Conservation (phyloP, 2,888 invertebrate species). For the Stomorhina lunata region DNA sequence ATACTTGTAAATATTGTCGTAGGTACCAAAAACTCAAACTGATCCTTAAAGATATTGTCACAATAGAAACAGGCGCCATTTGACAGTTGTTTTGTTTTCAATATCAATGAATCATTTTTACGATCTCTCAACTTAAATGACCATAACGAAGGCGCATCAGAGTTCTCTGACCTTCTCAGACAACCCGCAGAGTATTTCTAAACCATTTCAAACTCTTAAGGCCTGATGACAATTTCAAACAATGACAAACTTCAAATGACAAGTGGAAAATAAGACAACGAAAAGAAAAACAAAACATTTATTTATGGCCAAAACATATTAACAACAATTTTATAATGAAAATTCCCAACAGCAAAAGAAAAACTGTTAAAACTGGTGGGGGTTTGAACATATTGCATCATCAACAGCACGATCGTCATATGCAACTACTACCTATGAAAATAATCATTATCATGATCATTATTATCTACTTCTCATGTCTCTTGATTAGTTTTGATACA, state of each 20-base stretch:
- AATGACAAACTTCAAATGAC: conserved; percentile 35
- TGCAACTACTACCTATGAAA: no score
- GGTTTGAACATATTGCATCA: conserved; percentile 31
- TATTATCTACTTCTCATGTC: conserved; percentile 31
- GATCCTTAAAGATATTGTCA: conserved; percentile 27
- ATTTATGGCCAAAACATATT: not conserved
- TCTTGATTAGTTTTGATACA: conserved; percentile 57
- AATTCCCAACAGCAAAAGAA: not conserved
- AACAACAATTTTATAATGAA: conserved; percentile 4
- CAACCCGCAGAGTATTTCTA: conserved; percentile 59
- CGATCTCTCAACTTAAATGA: conserved; percentile 3
- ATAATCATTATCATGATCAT: conserved; percentile 14
- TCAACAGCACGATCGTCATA: not conserved
- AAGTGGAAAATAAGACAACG: not conserved
- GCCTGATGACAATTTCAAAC: conserved; percentile 57
- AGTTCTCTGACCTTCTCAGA: conserved; percentile 37
- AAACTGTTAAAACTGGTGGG: conserved; percentile 23
- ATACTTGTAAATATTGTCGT: not conserved
- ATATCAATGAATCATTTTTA: conserved; percentile 54
- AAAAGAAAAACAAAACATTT: not conserved
- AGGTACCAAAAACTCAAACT: not conserved
- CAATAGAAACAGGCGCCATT: conserved; percentile 60
- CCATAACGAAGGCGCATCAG: not conserved
- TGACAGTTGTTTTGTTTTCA: conserved; percentile 45
- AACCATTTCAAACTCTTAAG: conserved; percentile 9